Conservation (phyloP, 2,888 invertebrate genomes). For the Ceratothoa steindachneri region DNA sequence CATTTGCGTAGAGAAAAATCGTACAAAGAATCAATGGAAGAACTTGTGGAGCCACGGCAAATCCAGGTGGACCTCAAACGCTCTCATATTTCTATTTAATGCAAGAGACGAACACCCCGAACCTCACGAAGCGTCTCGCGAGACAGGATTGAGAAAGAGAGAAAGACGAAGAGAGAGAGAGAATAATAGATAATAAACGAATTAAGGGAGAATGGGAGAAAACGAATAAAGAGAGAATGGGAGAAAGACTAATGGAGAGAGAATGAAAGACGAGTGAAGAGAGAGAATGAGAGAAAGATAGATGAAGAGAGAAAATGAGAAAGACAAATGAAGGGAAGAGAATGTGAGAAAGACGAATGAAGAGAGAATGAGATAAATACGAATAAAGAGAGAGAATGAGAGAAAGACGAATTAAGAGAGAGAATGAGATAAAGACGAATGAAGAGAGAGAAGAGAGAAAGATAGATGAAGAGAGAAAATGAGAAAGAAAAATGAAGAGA, state of each 20-base stretch:
- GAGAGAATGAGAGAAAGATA: background rate
- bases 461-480: background rate
- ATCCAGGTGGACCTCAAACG: too few species aligned
- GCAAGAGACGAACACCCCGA: too few species aligned
- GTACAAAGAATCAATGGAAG: too few species aligned
- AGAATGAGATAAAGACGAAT: background rate
- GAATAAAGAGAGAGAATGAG: conserved; percentile 5
- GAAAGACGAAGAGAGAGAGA: too few species aligned
- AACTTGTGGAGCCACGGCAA: too few species aligned
- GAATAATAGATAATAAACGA: background rate
- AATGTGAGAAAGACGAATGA: background rate
- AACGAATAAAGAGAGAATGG: background rate
- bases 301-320: background rate
- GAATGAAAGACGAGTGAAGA: background rate
- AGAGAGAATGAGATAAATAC: conserved; percentile 7
- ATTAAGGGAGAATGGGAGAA: background rate
- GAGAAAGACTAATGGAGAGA: background rate
- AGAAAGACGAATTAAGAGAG: background rate
- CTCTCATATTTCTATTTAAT: too few species aligned
- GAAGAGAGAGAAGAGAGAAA: background rate
- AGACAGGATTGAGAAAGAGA: too few species aligned
- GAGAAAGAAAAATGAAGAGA: background rate
- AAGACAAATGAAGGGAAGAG: background rate
- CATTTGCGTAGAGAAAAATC: too few species aligned
- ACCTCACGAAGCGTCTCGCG: too few species aligned